Evolutionary conservation across 2,113 vertebrate genomes (phyloP).

Genomic region (Phrynosoma blainvillii): DNA sequence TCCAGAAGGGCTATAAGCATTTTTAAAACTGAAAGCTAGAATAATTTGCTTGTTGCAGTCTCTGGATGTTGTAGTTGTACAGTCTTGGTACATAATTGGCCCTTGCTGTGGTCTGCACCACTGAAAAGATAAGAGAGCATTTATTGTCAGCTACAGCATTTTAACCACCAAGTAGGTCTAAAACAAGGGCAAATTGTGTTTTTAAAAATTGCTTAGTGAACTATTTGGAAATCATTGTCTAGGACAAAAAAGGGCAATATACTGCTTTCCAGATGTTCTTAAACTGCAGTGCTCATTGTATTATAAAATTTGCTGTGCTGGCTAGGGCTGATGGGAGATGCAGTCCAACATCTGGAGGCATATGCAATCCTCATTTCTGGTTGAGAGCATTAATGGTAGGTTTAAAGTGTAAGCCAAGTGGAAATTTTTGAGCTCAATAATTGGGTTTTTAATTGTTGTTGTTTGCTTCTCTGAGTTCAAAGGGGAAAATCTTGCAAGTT

Average conservation of each 20-base stretch:
- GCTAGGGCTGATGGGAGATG: background rate
- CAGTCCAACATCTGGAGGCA: background rate
- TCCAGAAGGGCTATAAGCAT: background rate
- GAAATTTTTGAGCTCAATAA: background rate
- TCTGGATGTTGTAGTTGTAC: background rate
- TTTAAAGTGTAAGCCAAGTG: background rate
- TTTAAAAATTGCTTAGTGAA: background rate
- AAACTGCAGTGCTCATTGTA: background rate
- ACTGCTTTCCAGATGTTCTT: background rate
- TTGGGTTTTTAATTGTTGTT: background rate
- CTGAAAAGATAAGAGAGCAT: background rate
- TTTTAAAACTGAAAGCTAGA: background rate
- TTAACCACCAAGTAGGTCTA: background rate
- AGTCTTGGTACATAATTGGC: background rate
- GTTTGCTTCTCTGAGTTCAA: constrained; percentile 9
- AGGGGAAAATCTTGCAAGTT: background rate
- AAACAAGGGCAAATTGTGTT: background rate
- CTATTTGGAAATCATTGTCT: background rate
- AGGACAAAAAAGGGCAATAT: background rate
- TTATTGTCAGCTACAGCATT: background rate
- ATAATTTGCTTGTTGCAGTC: background rate
- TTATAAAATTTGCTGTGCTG: background rate
- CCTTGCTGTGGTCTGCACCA: background rate
- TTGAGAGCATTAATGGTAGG: background rate
- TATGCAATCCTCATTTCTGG: background rate